These are phyloP conservation scores for Nycticryphes semicollaris DNA, from an alignment of 2,113 vertebrate genomes.

Conservation along the genomic window DNA sequence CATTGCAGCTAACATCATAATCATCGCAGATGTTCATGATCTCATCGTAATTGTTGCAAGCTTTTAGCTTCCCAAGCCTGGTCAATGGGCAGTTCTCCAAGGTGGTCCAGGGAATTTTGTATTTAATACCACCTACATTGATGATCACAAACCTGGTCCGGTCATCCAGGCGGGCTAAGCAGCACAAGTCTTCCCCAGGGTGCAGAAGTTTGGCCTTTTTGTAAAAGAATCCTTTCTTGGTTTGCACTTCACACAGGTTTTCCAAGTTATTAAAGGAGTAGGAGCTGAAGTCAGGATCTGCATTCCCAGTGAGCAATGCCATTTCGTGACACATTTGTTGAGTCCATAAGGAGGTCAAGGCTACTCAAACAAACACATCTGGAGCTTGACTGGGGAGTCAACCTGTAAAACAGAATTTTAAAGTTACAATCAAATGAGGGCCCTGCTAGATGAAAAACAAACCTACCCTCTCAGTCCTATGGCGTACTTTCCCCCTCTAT, in stretches of 20 bases:
- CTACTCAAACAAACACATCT: neutral
- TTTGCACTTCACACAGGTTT: slow-evolving; percentile 78
- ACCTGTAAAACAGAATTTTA: neutral
- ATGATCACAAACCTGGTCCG: slow-evolving; percentile 83
- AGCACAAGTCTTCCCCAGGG: slow-evolving; percentile 73
- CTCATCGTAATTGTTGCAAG: slow-evolving; percentile 89
- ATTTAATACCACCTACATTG: slow-evolving; percentile 93
- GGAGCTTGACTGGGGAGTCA: neutral
- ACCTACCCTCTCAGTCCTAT: neutral
- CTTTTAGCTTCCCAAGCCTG: slow-evolving; percentile 85
- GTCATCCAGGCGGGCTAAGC: slow-evolving; percentile 58
- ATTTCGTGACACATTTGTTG: slow-evolving; percentile 83
- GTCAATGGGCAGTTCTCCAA: slow-evolving; percentile 91
- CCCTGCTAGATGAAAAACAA: neutral
- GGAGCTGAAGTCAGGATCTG: slow-evolving; percentile 82
- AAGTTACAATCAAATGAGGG: neutral
- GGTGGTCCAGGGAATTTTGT: slow-evolving; percentile 92
- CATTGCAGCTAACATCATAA: slow-evolving; percentile 90
- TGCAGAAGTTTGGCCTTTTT: slow-evolving; percentile 83
- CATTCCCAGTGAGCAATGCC: slow-evolving; percentile 83
- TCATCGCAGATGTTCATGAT: slow-evolving; percentile 95
- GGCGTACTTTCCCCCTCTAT: neutral
- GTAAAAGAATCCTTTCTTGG: slow-evolving; percentile 88
- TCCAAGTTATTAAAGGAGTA: slow-evolving; percentile 81
- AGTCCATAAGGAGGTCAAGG: slow-evolving; percentile 13